These are phyloP conservation scores for Holothuria glaberrima DNA, from an alignment of 35 echinoderm and acorn worm species.

Conservation along the genomic window DNA sequence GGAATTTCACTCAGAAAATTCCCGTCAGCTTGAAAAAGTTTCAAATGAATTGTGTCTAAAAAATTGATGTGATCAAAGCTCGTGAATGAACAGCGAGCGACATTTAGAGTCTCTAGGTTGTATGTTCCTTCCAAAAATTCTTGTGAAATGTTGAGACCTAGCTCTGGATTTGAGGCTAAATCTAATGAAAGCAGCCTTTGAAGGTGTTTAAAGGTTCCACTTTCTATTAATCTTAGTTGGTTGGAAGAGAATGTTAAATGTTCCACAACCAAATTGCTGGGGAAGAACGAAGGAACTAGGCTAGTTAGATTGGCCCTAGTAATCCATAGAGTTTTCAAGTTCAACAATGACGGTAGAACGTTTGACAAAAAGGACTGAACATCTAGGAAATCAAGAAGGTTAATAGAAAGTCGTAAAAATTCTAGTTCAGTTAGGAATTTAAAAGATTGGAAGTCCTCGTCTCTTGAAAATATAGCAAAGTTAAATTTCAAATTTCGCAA, in stretches of 20 bases:
- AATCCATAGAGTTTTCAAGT: not conserved
- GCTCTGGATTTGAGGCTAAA: not conserved
- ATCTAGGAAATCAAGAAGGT: not conserved
- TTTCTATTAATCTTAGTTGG: not conserved
- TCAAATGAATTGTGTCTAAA: not conserved
- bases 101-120: not conserved
- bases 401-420: not conserved
- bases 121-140: not conserved
- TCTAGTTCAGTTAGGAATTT: not conserved
- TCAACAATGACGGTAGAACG: not conserved
- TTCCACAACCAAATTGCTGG: not conserved
- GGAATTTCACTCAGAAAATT: not conserved
- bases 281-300: not conserved
- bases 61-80: conserved; percentile 1
- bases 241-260: not conserved
- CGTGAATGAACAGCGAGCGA: conserved; percentile 1
- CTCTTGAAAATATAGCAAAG: not conserved
- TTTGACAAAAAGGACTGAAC: not conserved
- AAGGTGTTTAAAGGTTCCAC: not conserved
- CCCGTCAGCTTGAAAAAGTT: not conserved
- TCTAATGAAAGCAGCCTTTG: conserved; percentile 10
- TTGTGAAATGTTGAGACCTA: not conserved
- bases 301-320: not conserved
- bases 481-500: not conserved
- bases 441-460: conserved; percentile 2